A percentile compares a stretch with the other conserved stretches of the same genome.
phyloP scores from a whole-genome alignment of 2,113 vertebrate genomes.

The Campylomormyrus numenius region DNA sequence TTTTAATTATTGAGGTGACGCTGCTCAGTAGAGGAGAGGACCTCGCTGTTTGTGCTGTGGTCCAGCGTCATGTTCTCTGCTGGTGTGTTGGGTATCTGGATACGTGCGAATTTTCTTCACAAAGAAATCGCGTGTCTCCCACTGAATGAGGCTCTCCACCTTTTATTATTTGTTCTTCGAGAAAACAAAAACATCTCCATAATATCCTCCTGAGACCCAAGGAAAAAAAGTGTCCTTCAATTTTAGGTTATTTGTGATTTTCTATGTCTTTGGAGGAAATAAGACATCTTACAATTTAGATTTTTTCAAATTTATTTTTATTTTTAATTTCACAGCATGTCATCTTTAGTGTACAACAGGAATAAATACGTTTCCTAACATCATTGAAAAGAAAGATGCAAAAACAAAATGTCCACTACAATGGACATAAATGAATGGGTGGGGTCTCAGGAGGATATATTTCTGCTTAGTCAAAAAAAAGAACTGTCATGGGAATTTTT shows the following conservation, averaged over 20 bases:
- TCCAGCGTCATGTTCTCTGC: neutral
- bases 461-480: neutral
- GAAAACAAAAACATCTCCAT: neutral
- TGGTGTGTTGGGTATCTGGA: neutral
- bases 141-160: neutral
- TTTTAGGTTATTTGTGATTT: too few species aligned
- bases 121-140: neutral
- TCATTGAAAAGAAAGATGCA: too few species aligned
- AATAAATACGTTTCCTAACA: too few species aligned
- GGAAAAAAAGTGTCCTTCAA: too few species aligned
- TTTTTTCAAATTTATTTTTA: too few species aligned
- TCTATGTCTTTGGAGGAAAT: too few species aligned
- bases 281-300: too few species aligned
- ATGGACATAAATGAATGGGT: too few species aligned
- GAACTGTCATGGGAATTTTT: neutral
- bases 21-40: neutral
- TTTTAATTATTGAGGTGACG: neutral
- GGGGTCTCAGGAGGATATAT: neutral
- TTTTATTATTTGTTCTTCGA: neutral
- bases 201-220: neutral
- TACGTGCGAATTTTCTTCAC: neutral
- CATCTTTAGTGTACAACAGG: too few species aligned
- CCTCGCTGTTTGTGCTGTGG: neutral
- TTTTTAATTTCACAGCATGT: too few species aligned
- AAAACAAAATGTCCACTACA: too few species aligned